Conservation (phyloP, 2,888 invertebrate genomes). For the Ophion obscuratus region DNA sequence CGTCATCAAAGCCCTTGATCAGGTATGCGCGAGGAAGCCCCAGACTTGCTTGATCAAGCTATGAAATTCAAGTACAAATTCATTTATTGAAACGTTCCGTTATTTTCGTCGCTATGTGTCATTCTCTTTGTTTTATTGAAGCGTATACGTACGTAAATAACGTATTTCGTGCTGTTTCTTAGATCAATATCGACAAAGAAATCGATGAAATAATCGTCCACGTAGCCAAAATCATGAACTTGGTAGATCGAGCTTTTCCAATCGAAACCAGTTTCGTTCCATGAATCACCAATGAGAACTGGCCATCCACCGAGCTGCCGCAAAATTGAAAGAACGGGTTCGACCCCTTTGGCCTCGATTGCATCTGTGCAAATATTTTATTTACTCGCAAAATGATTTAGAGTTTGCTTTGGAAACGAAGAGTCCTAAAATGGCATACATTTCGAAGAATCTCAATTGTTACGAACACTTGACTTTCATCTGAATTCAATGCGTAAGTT, state of each 20-base stretch:
- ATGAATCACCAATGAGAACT: conserved; percentile 90
- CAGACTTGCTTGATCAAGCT: conserved; percentile 95
- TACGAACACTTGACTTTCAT: too few species aligned
- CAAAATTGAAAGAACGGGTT: conserved; percentile 90
- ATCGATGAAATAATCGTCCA: conserved; percentile 95
- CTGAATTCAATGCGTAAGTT: too few species aligned
- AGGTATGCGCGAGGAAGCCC: conserved; percentile 94
- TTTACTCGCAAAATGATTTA: too few species aligned
- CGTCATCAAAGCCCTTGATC: conserved; percentile 92
- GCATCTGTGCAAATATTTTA: conserved; percentile 86
- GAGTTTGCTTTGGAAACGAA: too few species aligned
- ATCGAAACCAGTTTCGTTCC: conserved; percentile 90
- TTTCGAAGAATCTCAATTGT: too few species aligned
- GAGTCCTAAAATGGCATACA: too few species aligned
- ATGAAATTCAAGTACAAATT: conserved; percentile 69
- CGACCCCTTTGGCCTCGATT: conserved; percentile 91
- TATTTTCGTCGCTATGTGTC: not conserved
- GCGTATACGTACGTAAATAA: conserved; percentile 91
- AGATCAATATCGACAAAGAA: conserved; percentile 95
- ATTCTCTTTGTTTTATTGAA: not conserved
- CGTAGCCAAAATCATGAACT: conserved; percentile 92
- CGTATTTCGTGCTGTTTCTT: conserved; percentile 93
- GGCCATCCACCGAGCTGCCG: conserved; percentile 96
- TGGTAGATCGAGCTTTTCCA: conserved; percentile 94
- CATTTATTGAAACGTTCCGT: not conserved